Conservation (phyloP, 1,140 invertebrate species). For the Pseudomyrmex concolor region DNA sequence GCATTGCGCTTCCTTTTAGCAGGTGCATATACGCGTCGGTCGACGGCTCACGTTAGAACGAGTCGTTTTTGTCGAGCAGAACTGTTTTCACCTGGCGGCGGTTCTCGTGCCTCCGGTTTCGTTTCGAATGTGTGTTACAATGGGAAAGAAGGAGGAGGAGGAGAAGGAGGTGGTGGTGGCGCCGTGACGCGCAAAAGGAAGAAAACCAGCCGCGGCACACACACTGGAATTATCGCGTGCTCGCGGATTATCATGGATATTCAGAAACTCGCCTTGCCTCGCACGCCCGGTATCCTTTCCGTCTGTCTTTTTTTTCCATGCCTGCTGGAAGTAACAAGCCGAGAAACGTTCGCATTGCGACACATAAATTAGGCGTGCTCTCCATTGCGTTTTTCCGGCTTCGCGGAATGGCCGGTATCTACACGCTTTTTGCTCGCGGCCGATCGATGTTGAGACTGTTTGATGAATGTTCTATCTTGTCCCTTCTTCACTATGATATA, state of each 20-base stretch:
- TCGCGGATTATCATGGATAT: constrained; percentile 47
- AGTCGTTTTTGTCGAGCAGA: constrained; percentile 40
- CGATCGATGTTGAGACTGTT: constrained; percentile 31
- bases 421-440: constrained; percentile 7
- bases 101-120: constrained; percentile 26
- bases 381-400: neutral
- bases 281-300: neutral
- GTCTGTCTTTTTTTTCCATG: neutral
- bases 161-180: neutral
- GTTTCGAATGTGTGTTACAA: constrained; percentile 22
- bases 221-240: constrained; percentile 29
- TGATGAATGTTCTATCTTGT: neutral
- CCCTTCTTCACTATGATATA: neutral
- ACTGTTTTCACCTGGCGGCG: constrained; percentile 59
- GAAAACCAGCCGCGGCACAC: constrained; percentile 21
- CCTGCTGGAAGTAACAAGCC: constrained; percentile 15
- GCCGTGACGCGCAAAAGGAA: constrained; percentile 32
- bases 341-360: constrained; percentile 43
- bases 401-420: neutral
- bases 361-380: constrained; percentile 38
- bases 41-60: constrained; percentile 48
- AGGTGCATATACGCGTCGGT: neutral
- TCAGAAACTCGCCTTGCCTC: neutral
- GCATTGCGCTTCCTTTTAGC: constrained; percentile 5
- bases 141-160: neutral